Evolutionary conservation across 1,140 invertebrate species (phyloP).

Genomic region (Dendrolimus punctatus): DNA sequence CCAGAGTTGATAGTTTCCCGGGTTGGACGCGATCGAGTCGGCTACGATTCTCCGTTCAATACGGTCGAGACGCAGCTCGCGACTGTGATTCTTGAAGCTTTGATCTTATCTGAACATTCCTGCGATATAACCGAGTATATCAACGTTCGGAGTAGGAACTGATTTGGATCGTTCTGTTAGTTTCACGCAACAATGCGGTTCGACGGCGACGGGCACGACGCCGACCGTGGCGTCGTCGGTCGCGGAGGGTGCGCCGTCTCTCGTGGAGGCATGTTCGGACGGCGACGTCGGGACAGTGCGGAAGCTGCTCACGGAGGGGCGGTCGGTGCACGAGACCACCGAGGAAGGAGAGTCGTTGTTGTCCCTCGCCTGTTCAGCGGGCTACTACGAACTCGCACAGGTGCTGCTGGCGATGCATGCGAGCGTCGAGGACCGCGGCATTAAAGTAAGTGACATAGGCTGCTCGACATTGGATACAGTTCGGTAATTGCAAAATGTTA

Average conservation of each 20-base stretch:
- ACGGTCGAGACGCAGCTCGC: constrained; percentile 39
- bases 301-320: constrained; percentile 91
- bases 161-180: neutral
- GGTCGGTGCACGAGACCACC: constrained; percentile 91
- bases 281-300: constrained; percentile 93
- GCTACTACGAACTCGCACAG: constrained; percentile 94
- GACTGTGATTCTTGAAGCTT: constrained; percentile 62
- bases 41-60: constrained; percentile 29
- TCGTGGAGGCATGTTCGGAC: constrained; percentile 93
- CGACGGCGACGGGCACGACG: constrained; percentile 52
- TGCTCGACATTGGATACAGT: neutral
- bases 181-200: constrained; percentile 44
- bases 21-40: constrained; percentile 35
- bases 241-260: constrained; percentile 72
- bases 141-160: neutral
- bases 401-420: constrained; percentile 97
- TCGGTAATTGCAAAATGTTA: too few species aligned
- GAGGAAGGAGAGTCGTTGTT: constrained; percentile 94
- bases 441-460: constrained; percentile 63
- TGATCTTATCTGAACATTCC: constrained; percentile 63
- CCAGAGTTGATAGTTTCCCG: constrained; percentile 30
- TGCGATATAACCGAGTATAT: neutral
- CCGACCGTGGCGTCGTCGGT: constrained; percentile 32
- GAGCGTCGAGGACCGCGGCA: constrained; percentile 96
- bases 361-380: constrained; percentile 93